Conservation (phyloP, 1,140 invertebrate species). For the Bombus vancouverensis region DNA sequence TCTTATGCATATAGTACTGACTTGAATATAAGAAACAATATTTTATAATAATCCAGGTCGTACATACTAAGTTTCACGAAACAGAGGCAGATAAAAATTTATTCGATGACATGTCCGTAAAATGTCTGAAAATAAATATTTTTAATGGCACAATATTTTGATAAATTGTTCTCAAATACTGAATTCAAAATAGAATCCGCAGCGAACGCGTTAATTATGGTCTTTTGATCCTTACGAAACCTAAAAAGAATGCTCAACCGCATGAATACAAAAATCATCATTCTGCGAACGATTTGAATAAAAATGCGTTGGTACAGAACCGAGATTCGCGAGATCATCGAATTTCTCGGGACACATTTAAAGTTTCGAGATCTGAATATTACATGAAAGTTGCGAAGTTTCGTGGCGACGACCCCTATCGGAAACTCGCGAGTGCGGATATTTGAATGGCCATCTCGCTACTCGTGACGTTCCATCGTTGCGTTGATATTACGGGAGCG, state of each 20-base stretch:
- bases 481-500: constrained; percentile 54
- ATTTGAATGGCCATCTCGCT: constrained; percentile 32
- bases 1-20: no score
- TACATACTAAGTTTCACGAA: no score
- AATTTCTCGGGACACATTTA: neutral
- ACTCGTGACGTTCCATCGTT: constrained; percentile 16
- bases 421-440: neutral
- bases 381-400: neutral
- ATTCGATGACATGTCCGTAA: no score
- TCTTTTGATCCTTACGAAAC: neutral
- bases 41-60: no score
- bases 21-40: no score
- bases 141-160: no score
- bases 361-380: constrained; percentile 15
- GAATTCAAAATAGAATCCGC: neutral
- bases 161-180: no score
- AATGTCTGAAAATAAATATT: no score
- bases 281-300: constrained; percentile 13
- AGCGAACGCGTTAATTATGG: neutral
- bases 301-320: neutral
- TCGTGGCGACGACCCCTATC: neutral
- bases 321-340: neutral
- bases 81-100: no score
- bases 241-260: neutral
- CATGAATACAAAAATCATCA: neutral